Evolutionary conservation across 2,797 vertebrate genomes (phyloP).

Genomic region (Hapalemur alaotrensis): DNA sequence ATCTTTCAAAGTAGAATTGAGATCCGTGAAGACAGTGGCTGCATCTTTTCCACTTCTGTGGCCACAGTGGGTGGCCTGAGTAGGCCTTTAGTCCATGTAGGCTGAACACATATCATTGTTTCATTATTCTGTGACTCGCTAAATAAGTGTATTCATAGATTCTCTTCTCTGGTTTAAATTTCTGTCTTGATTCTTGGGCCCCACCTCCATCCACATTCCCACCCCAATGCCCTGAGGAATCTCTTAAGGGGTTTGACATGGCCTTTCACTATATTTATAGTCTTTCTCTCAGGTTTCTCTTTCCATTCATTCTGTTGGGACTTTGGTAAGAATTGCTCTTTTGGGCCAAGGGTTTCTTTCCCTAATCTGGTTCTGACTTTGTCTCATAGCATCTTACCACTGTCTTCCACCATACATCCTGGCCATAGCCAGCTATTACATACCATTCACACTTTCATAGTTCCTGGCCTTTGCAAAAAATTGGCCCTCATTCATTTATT

Average conservation of each 20-base stretch:
- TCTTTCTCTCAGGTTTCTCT: neutral
- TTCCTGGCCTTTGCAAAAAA: neutral
- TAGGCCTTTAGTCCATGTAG: neutral
- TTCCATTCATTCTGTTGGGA: neutral
- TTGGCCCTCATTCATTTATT: neutral
- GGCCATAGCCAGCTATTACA: neutral
- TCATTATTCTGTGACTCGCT: neutral
- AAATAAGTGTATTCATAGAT: neutral
- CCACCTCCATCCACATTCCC: neutral
- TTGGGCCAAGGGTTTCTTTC: neutral
- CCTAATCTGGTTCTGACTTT: neutral
- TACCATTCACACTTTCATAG: neutral
- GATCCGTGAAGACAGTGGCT: neutral
- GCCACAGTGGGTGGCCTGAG: neutral
- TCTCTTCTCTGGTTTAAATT: neutral
- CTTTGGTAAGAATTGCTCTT: neutral
- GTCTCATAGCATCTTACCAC: neutral
- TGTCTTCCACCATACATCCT: neutral
- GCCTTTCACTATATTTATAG: neutral
- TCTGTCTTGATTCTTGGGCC: neutral
- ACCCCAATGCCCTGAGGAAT: neutral
- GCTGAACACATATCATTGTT: neutral
- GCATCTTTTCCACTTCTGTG: neutral
- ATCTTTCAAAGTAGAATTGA: neutral
- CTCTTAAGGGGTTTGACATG: neutral